Base-by-base conservation (phyloP, 2,113 vertebrate genomes). In the Oreotrochilus melanogaster region DNA sequence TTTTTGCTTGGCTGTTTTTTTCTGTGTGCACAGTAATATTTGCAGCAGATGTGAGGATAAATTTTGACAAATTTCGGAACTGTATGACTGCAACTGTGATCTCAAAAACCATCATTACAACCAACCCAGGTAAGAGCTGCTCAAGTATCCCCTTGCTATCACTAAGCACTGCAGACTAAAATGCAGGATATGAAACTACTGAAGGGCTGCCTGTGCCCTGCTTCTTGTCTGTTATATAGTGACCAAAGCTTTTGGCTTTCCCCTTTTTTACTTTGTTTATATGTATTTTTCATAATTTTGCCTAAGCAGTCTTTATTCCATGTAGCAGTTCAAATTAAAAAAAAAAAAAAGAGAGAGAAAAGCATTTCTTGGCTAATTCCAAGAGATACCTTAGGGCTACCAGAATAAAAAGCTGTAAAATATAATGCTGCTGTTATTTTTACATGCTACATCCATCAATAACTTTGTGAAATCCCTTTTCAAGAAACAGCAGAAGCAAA, bases 91-190 rank as follows among this genome's bases (percentile, higher is more conserved):
- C 99, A 84, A 99, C 98, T 21, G 98, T 99, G 74, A 99, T 98
- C 95, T 99, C 99, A 50, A 99, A 99, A 98, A 99, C 98, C 89
- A 99, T 99, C 88, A 98, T 99, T 81, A 99, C 99, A 72, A 97
- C 99, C 53, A 99, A 99, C 85, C 99, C 99, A 93, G 99, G 99
- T 99, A 98, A 98, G 97, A 93, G 48, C 48, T 75, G 45, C 65
- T 48, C 48, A 71, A 54, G 33, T 27, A 54, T 50, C 74, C 21
- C 18, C 61, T 45, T 88, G 86, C 42, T 60, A 27, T 92, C 79
- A 86, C 51, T 33, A 53, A 53, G 42, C 9, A 22, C 75, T 69
- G 64, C 1, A 53, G 53, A 31, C 33, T 86, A 9, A 45, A 88
- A 22, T 64, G 72, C 48, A 74, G 39, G 9, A n/a, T n/a, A n/a